phyloP scores from a whole-genome alignment of 2,888 invertebrate genomes.

The Stenotaenia linearis region DNA sequence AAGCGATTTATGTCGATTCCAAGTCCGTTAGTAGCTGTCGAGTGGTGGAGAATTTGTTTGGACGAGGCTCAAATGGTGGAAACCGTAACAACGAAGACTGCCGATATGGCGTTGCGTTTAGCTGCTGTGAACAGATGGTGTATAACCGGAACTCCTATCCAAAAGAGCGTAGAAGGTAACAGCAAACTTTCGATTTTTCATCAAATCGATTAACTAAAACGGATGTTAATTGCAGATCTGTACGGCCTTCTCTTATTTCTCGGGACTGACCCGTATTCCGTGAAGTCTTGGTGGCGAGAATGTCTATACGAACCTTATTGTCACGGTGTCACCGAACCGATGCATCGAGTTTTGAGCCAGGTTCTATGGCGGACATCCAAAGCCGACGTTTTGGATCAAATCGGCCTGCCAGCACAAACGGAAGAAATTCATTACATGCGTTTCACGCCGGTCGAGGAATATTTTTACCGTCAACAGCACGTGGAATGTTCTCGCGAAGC shows the following conservation, averaged over 20 bases:
- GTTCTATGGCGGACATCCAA: slow-evolving; percentile 67
- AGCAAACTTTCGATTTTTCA: too few relatives aligned
- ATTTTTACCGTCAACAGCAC: slow-evolving; percentile 64
- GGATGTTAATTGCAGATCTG: too few relatives aligned
- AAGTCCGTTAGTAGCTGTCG: slow-evolving; percentile 61
- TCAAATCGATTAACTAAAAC: too few relatives aligned
- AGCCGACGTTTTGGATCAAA: slow-evolving; percentile 59
- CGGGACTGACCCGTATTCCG: slow-evolving; percentile 55
- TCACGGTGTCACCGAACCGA: slow-evolving; percentile 48
- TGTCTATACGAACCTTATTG: slow-evolving; percentile 54
- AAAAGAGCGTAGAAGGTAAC: slow-evolving; percentile 54
- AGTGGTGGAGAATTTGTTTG: slow-evolving; percentile 71
- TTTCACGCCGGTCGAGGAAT: slow-evolving; percentile 66
- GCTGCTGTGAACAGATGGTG: slow-evolving; percentile 64
- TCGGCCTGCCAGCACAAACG: slow-evolving; percentile 57
- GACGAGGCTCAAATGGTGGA: slow-evolving; percentile 80
- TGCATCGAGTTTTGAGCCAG: slow-evolving; percentile 54
- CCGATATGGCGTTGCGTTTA: slow-evolving; percentile 59
- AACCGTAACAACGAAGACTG: slow-evolving; percentile 54
- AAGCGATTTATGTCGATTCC: slow-evolving; percentile 60
- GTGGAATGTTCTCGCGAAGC: slow-evolving; percentile 53
- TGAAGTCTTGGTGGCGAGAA: slow-evolving; percentile 52
- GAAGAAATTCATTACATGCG: slow-evolving; percentile 56
- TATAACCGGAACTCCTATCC: slow-evolving; percentile 67
- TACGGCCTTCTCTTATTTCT: slow-evolving; percentile 59